A percentile compares a stretch with the other conserved stretches of the same genome.
phyloP scores from a whole-genome alignment of 2,113 vertebrate species.

The Pseudorhombus dupliciocellatus region DNA sequence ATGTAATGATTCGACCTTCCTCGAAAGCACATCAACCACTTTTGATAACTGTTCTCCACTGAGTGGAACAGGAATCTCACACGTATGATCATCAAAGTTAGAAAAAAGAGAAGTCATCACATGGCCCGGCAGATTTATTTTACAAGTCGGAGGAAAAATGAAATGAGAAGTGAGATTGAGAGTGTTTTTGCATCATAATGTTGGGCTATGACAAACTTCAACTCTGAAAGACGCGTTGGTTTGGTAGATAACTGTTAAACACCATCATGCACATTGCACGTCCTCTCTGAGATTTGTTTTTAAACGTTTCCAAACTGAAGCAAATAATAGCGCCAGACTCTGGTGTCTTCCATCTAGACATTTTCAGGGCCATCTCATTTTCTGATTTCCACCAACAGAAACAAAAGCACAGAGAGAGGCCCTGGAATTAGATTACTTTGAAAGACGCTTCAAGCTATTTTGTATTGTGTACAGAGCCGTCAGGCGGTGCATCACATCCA shows the following conservation, averaged over 20 bases:
- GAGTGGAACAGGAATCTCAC: conserved; percentile 12
- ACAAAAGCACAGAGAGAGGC: not conserved
- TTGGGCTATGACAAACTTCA: not conserved
- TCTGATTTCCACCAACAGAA: not conserved
- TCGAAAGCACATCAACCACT: not conserved
- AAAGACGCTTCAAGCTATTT: not conserved
- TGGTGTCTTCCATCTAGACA: not conserved
- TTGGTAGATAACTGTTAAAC: too few species aligned
- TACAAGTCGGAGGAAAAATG: conserved; percentile 12
- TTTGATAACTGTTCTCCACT: conserved; percentile 3
- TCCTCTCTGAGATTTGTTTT: not conserved
- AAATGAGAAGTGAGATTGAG: not conserved
- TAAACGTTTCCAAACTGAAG: not conserved
- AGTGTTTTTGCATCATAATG: not conserved
- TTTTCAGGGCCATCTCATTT: not conserved
- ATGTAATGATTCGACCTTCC: conserved; percentile 13
- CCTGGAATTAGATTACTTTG: not conserved
- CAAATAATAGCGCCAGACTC: not conserved
- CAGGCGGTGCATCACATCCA: not conserved
- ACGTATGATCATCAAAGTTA: conserved; percentile 1
- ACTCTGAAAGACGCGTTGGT: not conserved
- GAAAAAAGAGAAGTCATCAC: conserved; percentile 11
- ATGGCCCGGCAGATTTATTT: conserved; percentile 15
- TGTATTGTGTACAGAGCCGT: not conserved
- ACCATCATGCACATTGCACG: too few species aligned